Evolutionary conservation across 2,888 invertebrate species (phyloP).

Genomic region (Zaprionus lineosus): DNA sequence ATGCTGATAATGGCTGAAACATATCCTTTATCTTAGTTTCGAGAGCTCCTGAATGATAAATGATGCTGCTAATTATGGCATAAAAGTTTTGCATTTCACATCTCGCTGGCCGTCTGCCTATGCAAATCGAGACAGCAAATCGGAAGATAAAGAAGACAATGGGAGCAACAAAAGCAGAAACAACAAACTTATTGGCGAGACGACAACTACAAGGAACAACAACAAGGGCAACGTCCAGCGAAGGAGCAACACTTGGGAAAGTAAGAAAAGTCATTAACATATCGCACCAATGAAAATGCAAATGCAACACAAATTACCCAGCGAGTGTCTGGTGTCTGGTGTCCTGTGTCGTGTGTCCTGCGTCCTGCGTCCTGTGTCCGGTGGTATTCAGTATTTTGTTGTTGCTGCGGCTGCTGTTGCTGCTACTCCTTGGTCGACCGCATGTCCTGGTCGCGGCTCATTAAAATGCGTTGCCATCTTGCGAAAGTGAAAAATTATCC

Average conservation of each 20-base stretch:
- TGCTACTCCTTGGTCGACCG: slow-evolving; percentile 43
- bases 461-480: slow-evolving; percentile 80
- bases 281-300: slow-evolving; percentile 76
- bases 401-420: slow-evolving; percentile 1
- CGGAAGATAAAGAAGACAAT: neutral
- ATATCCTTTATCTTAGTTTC: slow-evolving; percentile 5
- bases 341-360: slow-evolving; percentile 9
- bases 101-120: slow-evolving; percentile 31
- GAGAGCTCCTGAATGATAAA: slow-evolving; percentile 50
- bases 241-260: slow-evolving; percentile 43
- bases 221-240: no score
- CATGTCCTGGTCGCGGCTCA: slow-evolving; percentile 55
- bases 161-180: slow-evolving; percentile 11
- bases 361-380: slow-evolving; percentile 10
- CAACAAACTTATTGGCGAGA: slow-evolving; percentile 16
- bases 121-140: slow-evolving; percentile 49
- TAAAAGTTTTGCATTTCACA: slow-evolving; percentile 33
- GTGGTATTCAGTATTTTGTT: slow-evolving; percentile 2
- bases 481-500: slow-evolving; percentile 82
- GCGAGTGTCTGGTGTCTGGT: slow-evolving; percentile 14
- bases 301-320: slow-evolving; percentile 69
- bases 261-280: slow-evolving; percentile 75
- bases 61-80: slow-evolving; percentile 54
- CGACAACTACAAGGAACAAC: slow-evolving; percentile 19
- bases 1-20: neutral